phyloP scores from a whole-genome alignment of 1,140 invertebrate species.

The Callitettix versicolor region DNA sequence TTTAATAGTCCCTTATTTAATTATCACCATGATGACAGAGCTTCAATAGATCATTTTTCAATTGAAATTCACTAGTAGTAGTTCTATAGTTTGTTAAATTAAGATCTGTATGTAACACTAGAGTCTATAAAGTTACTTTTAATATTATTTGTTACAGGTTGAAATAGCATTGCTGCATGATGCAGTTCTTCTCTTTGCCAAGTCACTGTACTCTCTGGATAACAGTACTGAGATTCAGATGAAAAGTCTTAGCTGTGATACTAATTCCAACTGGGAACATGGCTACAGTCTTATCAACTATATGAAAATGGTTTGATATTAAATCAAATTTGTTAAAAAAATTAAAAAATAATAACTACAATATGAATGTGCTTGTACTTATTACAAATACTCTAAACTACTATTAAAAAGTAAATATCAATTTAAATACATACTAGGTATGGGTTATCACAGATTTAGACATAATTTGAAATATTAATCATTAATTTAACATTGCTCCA shows the following conservation, averaged over 20 bases:
- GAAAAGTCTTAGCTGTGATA: slow-evolving; percentile 46
- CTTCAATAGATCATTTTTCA: too few relatives aligned
- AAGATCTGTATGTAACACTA: background rate
- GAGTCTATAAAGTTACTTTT: slow-evolving; percentile 2
- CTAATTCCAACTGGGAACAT: slow-evolving; percentile 51
- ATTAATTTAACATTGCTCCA: too few relatives aligned
- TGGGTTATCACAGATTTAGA: too few relatives aligned
- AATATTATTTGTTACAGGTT: slow-evolving; percentile 44
- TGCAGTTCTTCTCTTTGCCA: slow-evolving; percentile 59
- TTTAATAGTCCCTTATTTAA: background rate
- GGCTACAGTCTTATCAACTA: slow-evolving; percentile 59
- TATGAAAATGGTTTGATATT: slow-evolving; percentile 51
- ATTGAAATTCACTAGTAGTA: too few relatives aligned
- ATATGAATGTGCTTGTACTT: too few relatives aligned
- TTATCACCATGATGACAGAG: background rate
- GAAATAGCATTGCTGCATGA: slow-evolving; percentile 68
- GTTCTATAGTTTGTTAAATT: too few relatives aligned
- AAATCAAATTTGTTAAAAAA: too few relatives aligned
- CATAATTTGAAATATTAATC: too few relatives aligned
- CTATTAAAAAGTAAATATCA: too few relatives aligned
- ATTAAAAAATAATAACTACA: too few relatives aligned
- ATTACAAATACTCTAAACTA: too few relatives aligned
- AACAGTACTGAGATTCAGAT: slow-evolving; percentile 27
- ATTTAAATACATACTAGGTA: too few relatives aligned
- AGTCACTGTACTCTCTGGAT: slow-evolving; percentile 44